A percentile compares a stretch with the other conserved stretches of the same genome.
Evolutionary conservation across 1,140 invertebrate genomes (phyloP).

Genomic region (Orchestia grillus): DNA sequence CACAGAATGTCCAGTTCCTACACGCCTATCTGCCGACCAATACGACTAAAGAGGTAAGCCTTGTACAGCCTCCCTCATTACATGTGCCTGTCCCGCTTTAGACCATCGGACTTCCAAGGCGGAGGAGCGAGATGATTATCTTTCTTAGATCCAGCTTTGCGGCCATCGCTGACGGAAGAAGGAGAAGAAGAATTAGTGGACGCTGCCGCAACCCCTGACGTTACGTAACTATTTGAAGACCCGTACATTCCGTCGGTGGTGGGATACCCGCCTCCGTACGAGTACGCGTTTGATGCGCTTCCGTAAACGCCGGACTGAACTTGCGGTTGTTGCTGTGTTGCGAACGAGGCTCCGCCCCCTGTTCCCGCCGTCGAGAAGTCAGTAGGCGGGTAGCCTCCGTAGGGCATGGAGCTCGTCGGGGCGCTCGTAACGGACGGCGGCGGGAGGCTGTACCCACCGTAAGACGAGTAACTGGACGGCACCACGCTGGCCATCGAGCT

Average conservation of each 20-base stretch:
- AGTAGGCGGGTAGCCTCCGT: constrained; percentile 19
- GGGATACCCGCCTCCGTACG: background rate
- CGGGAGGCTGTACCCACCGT: background rate
- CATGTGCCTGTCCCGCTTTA: constrained; percentile 33
- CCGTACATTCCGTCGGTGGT: background rate
- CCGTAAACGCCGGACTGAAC: background rate
- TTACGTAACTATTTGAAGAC: background rate
- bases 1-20: background rate
- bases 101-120: background rate
- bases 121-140: constrained; percentile 49
- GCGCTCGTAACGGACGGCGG: background rate
- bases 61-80: background rate
- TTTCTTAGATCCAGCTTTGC: background rate
- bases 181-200: background rate
- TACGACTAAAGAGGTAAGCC: background rate
- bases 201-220: background rate
- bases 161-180: background rate
- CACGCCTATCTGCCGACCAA: background rate
- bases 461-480: background rate
- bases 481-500: background rate
- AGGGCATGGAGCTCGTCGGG: background rate
- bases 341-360: background rate
- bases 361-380: background rate
- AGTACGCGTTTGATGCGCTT: background rate
- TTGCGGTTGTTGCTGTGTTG: background rate